phyloP scores from a whole-genome alignment of 1,140 invertebrate genomes.

The Cyclina sinensis region DNA sequence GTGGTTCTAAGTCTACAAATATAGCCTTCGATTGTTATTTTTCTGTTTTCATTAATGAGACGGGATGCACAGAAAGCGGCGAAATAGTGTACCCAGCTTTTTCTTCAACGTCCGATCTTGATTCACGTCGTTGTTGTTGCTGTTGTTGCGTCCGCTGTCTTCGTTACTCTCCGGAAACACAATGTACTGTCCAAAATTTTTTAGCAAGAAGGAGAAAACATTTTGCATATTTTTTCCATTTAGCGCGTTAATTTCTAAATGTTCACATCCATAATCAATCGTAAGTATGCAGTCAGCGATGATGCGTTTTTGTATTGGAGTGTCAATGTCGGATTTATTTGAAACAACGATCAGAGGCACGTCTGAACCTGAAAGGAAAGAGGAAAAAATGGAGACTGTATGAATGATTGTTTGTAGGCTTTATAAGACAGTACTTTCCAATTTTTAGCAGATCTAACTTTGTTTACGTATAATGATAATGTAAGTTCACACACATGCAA shows the following conservation, averaged over 20 bases:
- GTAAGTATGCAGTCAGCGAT: conserved; percentile 24
- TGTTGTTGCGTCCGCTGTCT: background rate
- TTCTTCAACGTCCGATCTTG: background rate
- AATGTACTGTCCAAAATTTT: background rate
- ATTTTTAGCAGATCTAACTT: too few species aligned
- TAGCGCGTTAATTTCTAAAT: background rate
- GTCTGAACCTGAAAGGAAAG: background rate
- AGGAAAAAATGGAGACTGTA: too few species aligned
- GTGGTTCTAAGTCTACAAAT: too few species aligned
- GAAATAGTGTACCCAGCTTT: background rate
- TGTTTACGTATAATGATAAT: too few species aligned
- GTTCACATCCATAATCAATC: conserved; percentile 18
- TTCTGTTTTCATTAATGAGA: too few species aligned
- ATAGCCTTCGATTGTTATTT: too few species aligned
- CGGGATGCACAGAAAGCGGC: background rate
- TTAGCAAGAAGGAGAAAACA: background rate
- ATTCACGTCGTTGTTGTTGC: too few species aligned
- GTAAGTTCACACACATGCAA: too few species aligned
- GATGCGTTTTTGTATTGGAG: background rate
- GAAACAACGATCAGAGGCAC: conserved; percentile 13
- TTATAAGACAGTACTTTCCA: too few species aligned
- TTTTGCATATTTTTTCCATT: background rate
- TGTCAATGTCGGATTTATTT: conserved; percentile 8
- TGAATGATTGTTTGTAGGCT: too few species aligned
- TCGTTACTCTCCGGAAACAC: background rate